Percentiles rank a stretch among this genome's conserved stretches.
Conservation (phyloP, 2,888 invertebrate genomes). For the Smittia sp. region DNA sequence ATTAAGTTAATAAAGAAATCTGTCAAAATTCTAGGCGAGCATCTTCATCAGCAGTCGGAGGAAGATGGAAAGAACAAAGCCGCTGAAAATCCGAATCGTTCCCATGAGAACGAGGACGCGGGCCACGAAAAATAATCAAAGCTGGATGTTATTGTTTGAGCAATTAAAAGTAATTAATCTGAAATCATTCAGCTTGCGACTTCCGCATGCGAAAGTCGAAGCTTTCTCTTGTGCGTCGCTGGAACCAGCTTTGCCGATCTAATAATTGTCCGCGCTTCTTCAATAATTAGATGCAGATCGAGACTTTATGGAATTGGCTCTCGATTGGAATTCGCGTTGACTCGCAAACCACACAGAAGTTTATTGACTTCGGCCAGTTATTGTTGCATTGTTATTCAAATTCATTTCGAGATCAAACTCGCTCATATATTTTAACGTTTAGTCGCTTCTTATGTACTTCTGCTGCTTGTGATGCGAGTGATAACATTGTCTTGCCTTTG, state of each 20-base stretch:
- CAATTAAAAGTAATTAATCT: slow-evolving; percentile 14
- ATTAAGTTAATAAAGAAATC: not conserved
- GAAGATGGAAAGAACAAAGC: not conserved
- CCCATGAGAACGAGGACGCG: not conserved
- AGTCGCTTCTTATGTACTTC: not conserved
- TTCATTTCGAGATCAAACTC: not conserved
- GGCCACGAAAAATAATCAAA: not conserved
- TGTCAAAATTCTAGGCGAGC: not conserved
- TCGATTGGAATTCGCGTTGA: not conserved
- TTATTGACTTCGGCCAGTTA: slow-evolving; percentile 19
- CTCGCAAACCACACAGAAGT: slow-evolving; percentile 2
- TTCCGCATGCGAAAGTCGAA: not conserved
- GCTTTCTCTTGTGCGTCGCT: slow-evolving; percentile 21
- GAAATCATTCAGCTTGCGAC: not conserved
- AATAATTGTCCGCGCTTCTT: not conserved
- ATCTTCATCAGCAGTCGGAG: not conserved
- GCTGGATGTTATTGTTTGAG: not conserved
- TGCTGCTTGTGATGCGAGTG: not conserved
- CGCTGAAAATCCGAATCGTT: not conserved
- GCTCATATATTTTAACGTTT: slow-evolving; percentile 6
- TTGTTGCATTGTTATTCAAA: slow-evolving; percentile 7
- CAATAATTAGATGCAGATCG: not conserved
- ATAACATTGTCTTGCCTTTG: slow-evolving; percentile 21
- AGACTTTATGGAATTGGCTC: not conserved
- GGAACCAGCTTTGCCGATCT: not conserved